Evolutionary conservation across 2,888 invertebrate species (phyloP).

Genomic region (Yponomeuta plumbellus): DNA sequence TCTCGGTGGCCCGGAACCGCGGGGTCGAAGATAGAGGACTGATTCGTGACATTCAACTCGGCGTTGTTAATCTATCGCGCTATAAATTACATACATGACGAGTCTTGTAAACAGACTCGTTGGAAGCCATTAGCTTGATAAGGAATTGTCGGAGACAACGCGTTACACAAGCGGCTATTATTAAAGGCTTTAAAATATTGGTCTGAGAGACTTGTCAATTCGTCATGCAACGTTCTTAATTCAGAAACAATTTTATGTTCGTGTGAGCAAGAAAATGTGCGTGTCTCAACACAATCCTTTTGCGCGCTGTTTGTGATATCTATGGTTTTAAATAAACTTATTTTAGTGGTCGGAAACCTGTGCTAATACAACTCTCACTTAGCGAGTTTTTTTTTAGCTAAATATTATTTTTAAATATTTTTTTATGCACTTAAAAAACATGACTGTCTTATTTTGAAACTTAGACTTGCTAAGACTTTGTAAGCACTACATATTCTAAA

Average conservation of each 20-base stretch:
- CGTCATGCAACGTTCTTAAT: background rate
- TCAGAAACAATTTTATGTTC: background rate
- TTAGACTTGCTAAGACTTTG: too few species aligned
- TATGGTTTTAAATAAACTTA: too few species aligned
- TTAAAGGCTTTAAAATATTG: background rate
- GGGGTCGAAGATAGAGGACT: background rate
- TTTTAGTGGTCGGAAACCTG: too few species aligned
- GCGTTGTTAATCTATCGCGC: background rate
- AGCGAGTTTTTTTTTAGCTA: too few species aligned
- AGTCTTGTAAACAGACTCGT: background rate
- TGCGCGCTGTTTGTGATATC: too few species aligned
- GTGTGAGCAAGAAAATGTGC: too few species aligned
- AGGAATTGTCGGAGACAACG: background rate
- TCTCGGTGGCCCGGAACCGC: background rate
- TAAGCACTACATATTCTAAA: too few species aligned
- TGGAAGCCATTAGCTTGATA: background rate
- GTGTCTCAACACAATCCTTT: too few species aligned
- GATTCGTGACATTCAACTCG: background rate
- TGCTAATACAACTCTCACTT: too few species aligned
- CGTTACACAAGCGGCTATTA: background rate
- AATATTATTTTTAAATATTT: too few species aligned
- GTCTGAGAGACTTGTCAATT: background rate
- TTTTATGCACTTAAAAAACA: too few species aligned
- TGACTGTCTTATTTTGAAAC: too few species aligned
- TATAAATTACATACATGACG: background rate